Base-by-base conservation (phyloP, 53 echinoderm and acorn worm species). In the Pentamera pediparva region DNA sequence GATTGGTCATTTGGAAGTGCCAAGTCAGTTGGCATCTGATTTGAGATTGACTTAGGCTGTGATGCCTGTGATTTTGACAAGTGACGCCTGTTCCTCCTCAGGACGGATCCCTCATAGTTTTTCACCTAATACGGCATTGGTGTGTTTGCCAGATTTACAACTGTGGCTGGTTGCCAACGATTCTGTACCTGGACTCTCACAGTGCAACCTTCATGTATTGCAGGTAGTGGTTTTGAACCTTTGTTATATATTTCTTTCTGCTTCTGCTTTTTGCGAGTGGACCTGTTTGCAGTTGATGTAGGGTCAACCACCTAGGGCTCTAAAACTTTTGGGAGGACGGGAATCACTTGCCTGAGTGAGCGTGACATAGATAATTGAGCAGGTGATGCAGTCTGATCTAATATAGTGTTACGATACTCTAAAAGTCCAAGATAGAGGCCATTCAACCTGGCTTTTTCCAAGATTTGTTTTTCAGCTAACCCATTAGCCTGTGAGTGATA, bases 401-500 rank as follows among this genome's bases (percentile, higher is more conserved):
- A 40, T 5, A 30, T 32, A 32, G 77, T 45, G 6, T 59, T 60
- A 26, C 62, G 18, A 33, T 50, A 77, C 45, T 34, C 77, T 18
- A 77, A 37, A 9, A 77, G 4, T 1, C 61, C 77, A 34, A 77
- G 37, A 30, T 63, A 77, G 1, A 63, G 63, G 1, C 54, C 52
- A 5, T 72, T 32, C 6, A 25, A 21, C 47, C 21, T 77, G 1
- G 79, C 36, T n/a, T 80, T 80, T 39, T 69, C 35, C 25, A 77
- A 47, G 13, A 72, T 37, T 10, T 32, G 25, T 43, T 75, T 72
- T 37, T 82, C 86, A 31, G 74, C 84, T 43, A 69, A 76, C 17
- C 81, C 84, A 59, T 89, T 84, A 7, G 81, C 67, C 25, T 89
- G 89, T 7, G 84, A 84, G 20, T 76, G 48, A 1, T 54, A 18